Evolutionary conservation across 2,888 invertebrate species (phyloP).

Genomic region (Yponomeuta malinellus): DNA sequence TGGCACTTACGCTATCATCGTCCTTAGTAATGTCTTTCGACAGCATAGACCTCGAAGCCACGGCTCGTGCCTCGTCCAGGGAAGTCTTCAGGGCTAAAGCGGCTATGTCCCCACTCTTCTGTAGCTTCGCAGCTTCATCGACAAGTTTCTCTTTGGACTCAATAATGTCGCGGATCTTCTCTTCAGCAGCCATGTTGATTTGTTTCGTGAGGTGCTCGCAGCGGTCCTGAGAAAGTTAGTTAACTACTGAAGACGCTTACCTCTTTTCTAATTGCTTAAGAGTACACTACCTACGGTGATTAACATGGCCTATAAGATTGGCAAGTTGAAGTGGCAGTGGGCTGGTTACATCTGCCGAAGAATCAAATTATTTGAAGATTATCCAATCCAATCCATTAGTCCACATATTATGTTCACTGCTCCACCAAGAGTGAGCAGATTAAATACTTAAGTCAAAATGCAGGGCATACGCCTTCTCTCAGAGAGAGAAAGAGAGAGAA

Average conservation of each 20-base stretch:
- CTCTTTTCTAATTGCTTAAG: no score
- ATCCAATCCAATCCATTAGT: no score
- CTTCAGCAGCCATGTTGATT: slow-evolving; percentile 67
- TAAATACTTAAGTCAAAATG: no score
- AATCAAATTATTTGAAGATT: no score
- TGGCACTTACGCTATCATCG: slow-evolving; percentile 52
- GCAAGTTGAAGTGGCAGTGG: no score
- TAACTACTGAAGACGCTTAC: neutral
- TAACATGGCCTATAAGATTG: no score
- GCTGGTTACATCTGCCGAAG: no score
- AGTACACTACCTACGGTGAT: no score
- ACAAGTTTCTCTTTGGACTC: slow-evolving; percentile 59
- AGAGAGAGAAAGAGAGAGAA: no score
- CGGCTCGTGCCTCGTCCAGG: slow-evolving; percentile 57
- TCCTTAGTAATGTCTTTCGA: slow-evolving; percentile 48
- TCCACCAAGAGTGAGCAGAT: no score
- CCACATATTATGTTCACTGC: no score
- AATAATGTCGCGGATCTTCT: slow-evolving; percentile 67
- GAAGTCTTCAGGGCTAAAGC: slow-evolving; percentile 63
- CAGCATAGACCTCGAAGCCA: slow-evolving; percentile 52
- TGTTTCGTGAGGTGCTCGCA: slow-evolving; percentile 71
- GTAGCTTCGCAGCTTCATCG: slow-evolving; percentile 53
- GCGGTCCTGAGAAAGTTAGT: slow-evolving; percentile 46
- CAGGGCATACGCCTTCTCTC: no score
- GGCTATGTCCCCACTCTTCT: slow-evolving; percentile 57